These are phyloP conservation scores for Parthenolecanium corni DNA, from an alignment of 2,888 invertebrate genomes.

Conservation along the genomic window DNA sequence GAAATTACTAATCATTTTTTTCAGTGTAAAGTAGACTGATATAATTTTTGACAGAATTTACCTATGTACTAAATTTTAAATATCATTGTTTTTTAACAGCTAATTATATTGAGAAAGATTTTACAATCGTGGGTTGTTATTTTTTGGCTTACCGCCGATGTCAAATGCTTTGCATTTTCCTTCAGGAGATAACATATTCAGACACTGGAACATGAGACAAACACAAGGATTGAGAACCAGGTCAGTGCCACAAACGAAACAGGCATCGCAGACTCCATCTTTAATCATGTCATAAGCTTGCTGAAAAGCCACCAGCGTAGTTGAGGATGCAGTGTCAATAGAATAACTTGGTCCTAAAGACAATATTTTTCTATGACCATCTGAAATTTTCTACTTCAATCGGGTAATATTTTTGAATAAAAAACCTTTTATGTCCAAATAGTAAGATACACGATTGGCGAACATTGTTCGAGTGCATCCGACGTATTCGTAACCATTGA, in stretches of 20 bases:
- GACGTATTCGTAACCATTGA: constrained; percentile 30
- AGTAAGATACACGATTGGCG: constrained; percentile 30
- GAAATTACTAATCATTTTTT: no score
- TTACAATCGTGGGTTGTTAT: no score
- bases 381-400: no score
- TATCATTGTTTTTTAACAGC: no score
- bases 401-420: no score
- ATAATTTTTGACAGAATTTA: no score
- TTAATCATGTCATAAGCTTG: constrained; percentile 39
- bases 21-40: no score
- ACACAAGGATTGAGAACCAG: constrained; percentile 82
- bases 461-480: constrained; percentile 30
- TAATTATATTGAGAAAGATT: no score
- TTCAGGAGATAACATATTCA: constrained; percentile 85
- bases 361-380: no score
- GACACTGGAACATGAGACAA: constrained; percentile 83
- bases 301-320: constrained; percentile 45
- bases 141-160: constrained; percentile 47
- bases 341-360: constrained; percentile 45
- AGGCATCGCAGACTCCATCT: constrained; percentile 42
- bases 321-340: constrained; percentile 50
- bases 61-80: no score
- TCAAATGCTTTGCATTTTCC: constrained; percentile 91
- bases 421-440: constrained; percentile 29
- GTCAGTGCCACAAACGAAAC: constrained; percentile 54